These are phyloP conservation scores for Drosophila subobscura DNA, from an alignment of 1,140 invertebrate genomes.

Conservation along the genomic window DNA sequence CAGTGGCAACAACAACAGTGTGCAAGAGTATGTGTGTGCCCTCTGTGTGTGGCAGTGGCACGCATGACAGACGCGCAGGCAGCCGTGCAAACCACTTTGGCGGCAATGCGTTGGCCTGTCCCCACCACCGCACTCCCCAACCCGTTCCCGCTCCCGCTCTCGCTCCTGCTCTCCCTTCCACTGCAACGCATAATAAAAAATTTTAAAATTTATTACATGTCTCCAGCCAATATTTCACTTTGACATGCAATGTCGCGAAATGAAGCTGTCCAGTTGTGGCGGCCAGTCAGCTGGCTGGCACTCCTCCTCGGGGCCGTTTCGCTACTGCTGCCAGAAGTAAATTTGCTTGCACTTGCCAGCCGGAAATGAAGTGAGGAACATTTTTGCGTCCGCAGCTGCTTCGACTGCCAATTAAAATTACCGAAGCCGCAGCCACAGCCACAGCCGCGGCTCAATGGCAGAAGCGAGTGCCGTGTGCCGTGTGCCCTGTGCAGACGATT, in stretches of 20 bases:
- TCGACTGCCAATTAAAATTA: slow-evolving; percentile 74
- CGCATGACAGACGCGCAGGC: slow-evolving; percentile 79
- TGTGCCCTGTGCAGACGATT: slow-evolving; percentile 52
- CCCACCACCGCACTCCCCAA: not conserved
- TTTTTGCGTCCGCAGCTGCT: slow-evolving; percentile 49
- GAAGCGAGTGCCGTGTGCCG: not conserved
- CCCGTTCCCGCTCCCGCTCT: not conserved
- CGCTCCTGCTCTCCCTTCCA: slow-evolving; percentile 36
- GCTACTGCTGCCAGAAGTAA: slow-evolving; percentile 43
- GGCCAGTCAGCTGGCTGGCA: slow-evolving; percentile 7
- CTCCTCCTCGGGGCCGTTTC: not conserved
- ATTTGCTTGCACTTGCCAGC: slow-evolving; percentile 47
- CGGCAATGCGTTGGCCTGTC: slow-evolving; percentile 66
- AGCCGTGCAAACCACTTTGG: slow-evolving; percentile 80
- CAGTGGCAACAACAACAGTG: slow-evolving; percentile 34
- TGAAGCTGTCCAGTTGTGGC: slow-evolving; percentile 80
- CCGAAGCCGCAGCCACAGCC: slow-evolving; percentile 19
- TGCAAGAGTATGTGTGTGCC: not conserved
- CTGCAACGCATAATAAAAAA: slow-evolving; percentile 73
- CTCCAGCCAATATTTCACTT: slow-evolving; percentile 83
- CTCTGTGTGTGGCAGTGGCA: slow-evolving; percentile 65
- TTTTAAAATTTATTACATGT: slow-evolving; percentile 83
- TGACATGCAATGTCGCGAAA: slow-evolving; percentile 82
- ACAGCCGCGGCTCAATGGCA: slow-evolving; percentile 5
- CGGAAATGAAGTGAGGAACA: slow-evolving; percentile 56